Evolutionary conservation across 1,140 invertebrate species (phyloP).

Genomic region (Hylaeus volcanicus): DNA sequence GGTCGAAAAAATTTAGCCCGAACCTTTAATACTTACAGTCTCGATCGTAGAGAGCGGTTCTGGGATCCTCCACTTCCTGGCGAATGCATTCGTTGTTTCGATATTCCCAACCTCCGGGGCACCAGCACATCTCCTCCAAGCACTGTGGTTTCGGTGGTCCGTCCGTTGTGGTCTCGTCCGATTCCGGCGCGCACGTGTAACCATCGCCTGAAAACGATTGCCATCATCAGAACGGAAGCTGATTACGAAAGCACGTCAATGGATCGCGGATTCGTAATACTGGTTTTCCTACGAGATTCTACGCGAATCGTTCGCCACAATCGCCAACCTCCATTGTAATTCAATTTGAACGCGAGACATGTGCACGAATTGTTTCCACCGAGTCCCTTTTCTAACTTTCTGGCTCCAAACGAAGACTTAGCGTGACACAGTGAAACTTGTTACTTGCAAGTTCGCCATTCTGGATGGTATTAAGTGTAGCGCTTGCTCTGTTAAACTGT

Average conservation of each 20-base stretch:
- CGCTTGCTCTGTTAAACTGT: not conserved
- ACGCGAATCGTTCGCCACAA: not conserved
- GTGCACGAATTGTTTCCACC: not conserved
- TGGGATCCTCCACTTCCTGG: constrained; percentile 50
- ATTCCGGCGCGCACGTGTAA: constrained; percentile 80
- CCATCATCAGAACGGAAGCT: constrained; percentile 20
- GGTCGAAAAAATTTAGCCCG: too few relatives aligned
- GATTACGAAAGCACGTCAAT: not conserved
- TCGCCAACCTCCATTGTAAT: not conserved
- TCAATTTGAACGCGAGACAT: not conserved
- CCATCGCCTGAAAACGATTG: constrained; percentile 83
- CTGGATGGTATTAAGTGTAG: not conserved
- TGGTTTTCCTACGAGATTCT: not conserved
- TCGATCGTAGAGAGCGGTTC: constrained; percentile 45
- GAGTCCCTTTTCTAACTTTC: not conserved
- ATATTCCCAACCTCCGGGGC: constrained; percentile 77
- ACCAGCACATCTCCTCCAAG: constrained; percentile 81
- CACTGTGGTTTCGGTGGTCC: constrained; percentile 79
- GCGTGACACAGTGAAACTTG: not conserved
- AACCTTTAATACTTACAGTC: constrained; percentile 64
- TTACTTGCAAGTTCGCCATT: not conserved
- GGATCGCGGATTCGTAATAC: not conserved
- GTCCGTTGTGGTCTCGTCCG: constrained; percentile 72
- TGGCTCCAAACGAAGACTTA: not conserved
- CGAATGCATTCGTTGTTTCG: constrained; percentile 67